phyloP scores from a whole-genome alignment of 2,888 invertebrate genomes.

The Megastigmus dorsalis region DNA sequence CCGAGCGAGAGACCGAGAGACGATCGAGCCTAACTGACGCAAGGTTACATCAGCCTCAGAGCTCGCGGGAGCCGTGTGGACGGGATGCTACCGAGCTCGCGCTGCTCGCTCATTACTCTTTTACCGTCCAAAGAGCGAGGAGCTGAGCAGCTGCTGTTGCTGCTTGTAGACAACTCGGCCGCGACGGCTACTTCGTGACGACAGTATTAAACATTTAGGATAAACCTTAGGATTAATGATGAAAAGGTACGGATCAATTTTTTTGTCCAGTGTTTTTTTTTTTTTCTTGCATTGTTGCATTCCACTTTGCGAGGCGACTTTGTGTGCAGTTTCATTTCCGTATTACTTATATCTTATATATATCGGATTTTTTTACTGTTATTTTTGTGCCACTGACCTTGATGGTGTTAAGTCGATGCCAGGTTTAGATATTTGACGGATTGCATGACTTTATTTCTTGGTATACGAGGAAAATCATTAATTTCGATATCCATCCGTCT shows the following conservation, averaged over 20 bases:
- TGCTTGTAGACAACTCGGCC: neutral
- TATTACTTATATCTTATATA: neutral
- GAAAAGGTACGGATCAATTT: neutral
- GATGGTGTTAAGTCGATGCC: conserved; percentile 14
- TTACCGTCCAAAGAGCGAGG: neutral
- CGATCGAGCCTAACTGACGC: too few species aligned
- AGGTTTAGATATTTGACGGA: neutral
- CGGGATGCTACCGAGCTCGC: conserved; percentile 9
- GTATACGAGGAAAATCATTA: too few species aligned
- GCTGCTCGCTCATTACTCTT: conserved; percentile 2
- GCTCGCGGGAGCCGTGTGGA: neutral
- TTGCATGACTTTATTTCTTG: neutral
- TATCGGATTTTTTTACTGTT: neutral
- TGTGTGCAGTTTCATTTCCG: neutral
- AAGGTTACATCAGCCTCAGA: conserved; percentile 45
- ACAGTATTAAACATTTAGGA: neutral
- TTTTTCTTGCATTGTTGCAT: neutral
- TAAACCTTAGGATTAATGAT: neutral
- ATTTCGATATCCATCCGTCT: too few species aligned
- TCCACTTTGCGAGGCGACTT: neutral
- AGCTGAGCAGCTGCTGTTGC: neutral
- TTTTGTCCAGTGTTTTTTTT: neutral
- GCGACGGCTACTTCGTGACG: neutral
- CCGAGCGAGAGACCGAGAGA: too few species aligned
- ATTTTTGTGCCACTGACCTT: conserved; percentile 32